Base-by-base conservation (phyloP, 2,113 vertebrate genomes). In the Cyprinodon variegatus region DNA sequence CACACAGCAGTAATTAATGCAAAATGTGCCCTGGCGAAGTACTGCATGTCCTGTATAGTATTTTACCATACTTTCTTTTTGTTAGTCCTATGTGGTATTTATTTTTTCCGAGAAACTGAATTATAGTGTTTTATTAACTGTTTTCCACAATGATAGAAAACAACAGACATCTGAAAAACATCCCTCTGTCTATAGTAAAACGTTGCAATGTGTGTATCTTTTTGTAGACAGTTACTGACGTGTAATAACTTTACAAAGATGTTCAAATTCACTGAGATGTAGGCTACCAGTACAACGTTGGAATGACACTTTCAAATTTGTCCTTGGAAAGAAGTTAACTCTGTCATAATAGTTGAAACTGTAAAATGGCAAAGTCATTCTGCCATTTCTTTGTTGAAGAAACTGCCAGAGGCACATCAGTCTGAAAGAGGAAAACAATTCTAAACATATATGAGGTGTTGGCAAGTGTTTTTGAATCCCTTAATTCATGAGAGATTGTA, bases 401-500 rank as follows among this genome's bases (percentile, higher is more conserved):
- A 50, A 53, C 61, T 62, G 40, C 48, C 29, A 69, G 17, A 22
- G 66, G 22, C 72, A 29, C 17, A 60, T 72, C 59, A 22, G 46
- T 17, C 70, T 65, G 65, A 67, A 8, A 20, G 39, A 45, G 61
- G 38, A 79, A 85, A 79, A 39, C 37, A 71, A 13, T 65, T 43
- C 38, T 59, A 37, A 77, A 43, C 68, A 64, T 74, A 75, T 70
- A 50, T 53, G 39, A 57, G 20, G 15, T 53, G 48, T 57, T 6
- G 29, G 61, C 60, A n/a, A 68, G 9, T 64, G 53, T 65, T 57
- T 80, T 39, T 37, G 72, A 77, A 79, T 77, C 48, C 74, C 73
- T 84, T 71, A 76, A 78, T 80, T 85, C 41, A 69, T 70, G 41
- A 40, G 46, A 71, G 69, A 82, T 81, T 29, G 29, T 29, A 29